phyloP scores from a whole-genome alignment of 35 echinoderm and acorn worm genomes.

The Apostichopus parvimensis region DNA sequence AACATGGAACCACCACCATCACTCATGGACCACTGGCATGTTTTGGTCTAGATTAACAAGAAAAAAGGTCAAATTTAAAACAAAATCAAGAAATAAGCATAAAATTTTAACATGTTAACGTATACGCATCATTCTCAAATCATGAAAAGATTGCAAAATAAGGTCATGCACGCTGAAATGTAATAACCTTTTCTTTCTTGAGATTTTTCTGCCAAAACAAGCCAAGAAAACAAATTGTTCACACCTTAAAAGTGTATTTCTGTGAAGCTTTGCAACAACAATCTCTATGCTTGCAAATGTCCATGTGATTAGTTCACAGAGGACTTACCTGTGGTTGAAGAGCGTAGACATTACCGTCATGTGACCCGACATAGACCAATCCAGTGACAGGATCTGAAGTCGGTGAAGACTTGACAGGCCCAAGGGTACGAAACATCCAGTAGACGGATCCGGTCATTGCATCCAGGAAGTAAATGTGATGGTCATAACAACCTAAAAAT shows the following conservation, averaged over 20 bases:
- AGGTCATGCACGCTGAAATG: no score
- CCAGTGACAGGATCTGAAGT: not conserved
- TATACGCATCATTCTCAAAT: no score
- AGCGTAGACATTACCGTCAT: conserved; percentile 20
- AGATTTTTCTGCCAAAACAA: no score
- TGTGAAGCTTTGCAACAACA: no score
- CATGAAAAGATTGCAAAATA: no score
- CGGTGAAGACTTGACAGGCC: conserved; percentile 23
- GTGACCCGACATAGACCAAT: conserved; percentile 41
- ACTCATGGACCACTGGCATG: not conserved
- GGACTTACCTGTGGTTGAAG: not conserved
- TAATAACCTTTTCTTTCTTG: no score
- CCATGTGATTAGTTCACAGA: no score
- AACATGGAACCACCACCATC: conserved; percentile 32
- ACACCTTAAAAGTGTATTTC: no score
- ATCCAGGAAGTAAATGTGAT: conserved; percentile 16
- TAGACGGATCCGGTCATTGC: not conserved
- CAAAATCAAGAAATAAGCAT: no score
- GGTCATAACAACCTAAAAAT: conserved; percentile 37
- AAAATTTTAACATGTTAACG: no score
- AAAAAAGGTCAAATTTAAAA: not conserved
- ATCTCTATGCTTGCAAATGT: no score
- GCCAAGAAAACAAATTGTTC: no score
- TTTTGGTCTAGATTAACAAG: not conserved
- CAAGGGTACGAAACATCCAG: conserved; percentile 15